Conservation (phyloP, 2,113 vertebrate genomes). For the Prolemur simus region DNA sequence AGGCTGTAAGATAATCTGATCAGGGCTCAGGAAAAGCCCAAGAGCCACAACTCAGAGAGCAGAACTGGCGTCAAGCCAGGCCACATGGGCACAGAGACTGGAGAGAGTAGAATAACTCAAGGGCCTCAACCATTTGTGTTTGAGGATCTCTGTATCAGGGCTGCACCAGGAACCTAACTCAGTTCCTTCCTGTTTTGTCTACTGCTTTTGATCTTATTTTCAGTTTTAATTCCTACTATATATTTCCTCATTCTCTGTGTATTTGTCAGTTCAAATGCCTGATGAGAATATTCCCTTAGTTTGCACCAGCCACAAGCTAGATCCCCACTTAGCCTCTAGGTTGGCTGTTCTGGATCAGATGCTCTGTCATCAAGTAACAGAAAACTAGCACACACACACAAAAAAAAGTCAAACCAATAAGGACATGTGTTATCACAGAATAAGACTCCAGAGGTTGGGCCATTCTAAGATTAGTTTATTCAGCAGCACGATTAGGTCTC, state of each 20-base stretch:
- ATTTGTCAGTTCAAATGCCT: background rate
- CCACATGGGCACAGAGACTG: background rate
- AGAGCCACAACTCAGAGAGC: background rate
- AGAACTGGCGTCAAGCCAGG: background rate
- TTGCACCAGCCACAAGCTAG: background rate
- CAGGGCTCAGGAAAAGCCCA: background rate
- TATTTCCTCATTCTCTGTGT: background rate
- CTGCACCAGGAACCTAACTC: background rate
- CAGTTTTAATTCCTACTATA: background rate
- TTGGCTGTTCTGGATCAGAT: background rate
- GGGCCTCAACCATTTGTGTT: background rate
- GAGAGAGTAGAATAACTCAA: background rate
- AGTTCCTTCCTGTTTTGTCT: background rate
- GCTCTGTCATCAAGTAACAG: background rate
- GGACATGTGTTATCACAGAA: background rate
- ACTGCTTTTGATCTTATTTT: background rate
- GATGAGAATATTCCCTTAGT: background rate
- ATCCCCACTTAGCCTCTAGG: background rate
- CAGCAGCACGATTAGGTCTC: background rate
- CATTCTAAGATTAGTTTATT: background rate
- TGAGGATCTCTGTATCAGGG: background rate
- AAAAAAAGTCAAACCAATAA: background rate
- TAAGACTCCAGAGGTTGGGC: background rate
- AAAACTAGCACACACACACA: conserved; percentile 8
- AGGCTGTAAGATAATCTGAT: background rate